phyloP scores from a whole-genome alignment of 2,113 vertebrate genomes.

The Lethenteron reissneri region DNA sequence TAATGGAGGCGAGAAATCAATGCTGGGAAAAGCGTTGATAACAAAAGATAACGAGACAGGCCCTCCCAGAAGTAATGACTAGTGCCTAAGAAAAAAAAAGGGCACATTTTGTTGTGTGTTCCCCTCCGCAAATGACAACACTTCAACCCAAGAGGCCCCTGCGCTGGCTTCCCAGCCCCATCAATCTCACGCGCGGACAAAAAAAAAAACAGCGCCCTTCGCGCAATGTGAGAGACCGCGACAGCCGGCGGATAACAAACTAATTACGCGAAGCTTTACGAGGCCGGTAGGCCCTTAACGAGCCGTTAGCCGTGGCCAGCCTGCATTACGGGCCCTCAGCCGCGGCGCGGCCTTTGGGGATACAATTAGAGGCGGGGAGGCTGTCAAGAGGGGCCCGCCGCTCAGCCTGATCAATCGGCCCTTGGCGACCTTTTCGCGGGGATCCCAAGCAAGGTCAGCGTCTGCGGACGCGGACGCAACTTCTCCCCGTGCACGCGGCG shows the following conservation, averaged over 20 bases:
- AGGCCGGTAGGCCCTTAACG: slow-evolving; percentile 1
- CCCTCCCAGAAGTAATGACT: slow-evolving; percentile 1
- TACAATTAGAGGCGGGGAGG: slow-evolving; percentile 2
- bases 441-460: no score
- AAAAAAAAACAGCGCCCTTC: background rate
- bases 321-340: slow-evolving; percentile 1
- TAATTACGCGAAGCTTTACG: slow-evolving; percentile 2
- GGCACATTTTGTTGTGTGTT: no score
- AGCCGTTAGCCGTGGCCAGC: slow-evolving; percentile 3
- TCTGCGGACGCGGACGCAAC: no score
- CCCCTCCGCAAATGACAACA: no score
- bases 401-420: background rate
- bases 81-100: background rate
- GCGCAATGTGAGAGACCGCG: background rate
- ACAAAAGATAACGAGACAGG: no score
- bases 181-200: slow-evolving; percentile 3
- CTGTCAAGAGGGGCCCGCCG: slow-evolving; percentile 1
- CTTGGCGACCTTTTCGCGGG: no score
- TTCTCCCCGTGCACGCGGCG: no score
- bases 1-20: background rate
- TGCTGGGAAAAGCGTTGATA: background rate
- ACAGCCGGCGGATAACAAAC: slow-evolving; percentile 5
- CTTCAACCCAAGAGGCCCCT: no score
- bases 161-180: background rate
- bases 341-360: slow-evolving; percentile 3